Evolutionary conservation across 2,797 vertebrate genomes (phyloP).

Genomic region (Hemibagrus guttatus): DNA sequence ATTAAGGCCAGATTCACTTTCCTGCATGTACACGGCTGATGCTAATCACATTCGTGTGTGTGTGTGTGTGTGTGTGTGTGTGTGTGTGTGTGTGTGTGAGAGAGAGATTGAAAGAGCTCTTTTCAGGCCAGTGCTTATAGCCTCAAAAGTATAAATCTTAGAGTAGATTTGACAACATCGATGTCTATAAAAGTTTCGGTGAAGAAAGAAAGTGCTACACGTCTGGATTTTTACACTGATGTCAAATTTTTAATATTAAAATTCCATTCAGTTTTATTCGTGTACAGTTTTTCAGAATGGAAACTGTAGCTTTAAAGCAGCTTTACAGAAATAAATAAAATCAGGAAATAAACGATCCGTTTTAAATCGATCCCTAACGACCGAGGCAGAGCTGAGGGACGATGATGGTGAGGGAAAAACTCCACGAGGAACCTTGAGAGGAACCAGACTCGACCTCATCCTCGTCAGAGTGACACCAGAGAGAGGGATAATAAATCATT

Average conservation of each 20-base stretch:
- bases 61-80: conserved; percentile 34
- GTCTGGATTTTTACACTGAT: background rate
- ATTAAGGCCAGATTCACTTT: conserved; percentile 69
- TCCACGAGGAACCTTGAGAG: too few relatives aligned
- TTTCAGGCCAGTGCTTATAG: conserved; percentile 39
- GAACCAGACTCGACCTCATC: too few relatives aligned
- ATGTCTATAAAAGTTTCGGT: background rate
- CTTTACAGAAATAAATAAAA: too few relatives aligned
- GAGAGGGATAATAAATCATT: too few relatives aligned
- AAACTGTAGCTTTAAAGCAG: too few relatives aligned
- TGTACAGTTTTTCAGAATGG: too few relatives aligned
- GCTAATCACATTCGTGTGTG: conserved; percentile 63
- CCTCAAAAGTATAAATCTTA: conserved; percentile 34
- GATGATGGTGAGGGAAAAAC: too few relatives aligned
- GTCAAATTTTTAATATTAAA: background rate
- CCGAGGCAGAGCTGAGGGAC: too few relatives aligned
- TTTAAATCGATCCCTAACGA: too few relatives aligned
- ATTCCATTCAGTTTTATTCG: too few relatives aligned
- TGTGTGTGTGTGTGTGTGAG: background rate
- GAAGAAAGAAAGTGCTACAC: background rate
- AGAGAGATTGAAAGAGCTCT: conserved; percentile 17
- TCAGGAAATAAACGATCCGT: too few relatives aligned
- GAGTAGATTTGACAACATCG: background rate
- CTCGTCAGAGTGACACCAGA: too few relatives aligned
- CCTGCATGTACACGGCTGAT: conserved; percentile 68